Conservation (phyloP, 1,140 invertebrate genomes). For the Subanguina moxae region DNA sequence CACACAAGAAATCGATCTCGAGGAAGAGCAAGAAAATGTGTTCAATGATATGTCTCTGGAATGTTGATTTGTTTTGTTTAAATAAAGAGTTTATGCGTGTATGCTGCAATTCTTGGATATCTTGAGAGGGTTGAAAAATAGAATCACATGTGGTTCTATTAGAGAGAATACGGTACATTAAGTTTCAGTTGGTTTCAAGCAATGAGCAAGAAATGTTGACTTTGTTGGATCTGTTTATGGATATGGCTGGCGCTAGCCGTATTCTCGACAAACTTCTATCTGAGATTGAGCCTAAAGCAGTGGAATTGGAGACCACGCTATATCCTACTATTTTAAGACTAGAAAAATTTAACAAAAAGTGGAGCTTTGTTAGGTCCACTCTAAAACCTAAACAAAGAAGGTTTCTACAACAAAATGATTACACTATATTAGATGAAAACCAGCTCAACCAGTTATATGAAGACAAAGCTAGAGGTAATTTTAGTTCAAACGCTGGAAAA, state of each 20-base stretch:
- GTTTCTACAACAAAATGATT: conserved; percentile 3
- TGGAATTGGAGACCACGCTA: conserved; percentile 4
- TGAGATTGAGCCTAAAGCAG: conserved; percentile 22
- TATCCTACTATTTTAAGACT: conserved; percentile 25
- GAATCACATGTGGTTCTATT: no score
- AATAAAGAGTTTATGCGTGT: no score
- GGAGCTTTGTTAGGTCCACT: conserved; percentile 11
- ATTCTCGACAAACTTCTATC: conserved; percentile 21
- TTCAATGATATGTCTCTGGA: no score
- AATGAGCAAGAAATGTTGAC: conserved; percentile 18
- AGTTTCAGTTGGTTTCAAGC: conserved; percentile 24
- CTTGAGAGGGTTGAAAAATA: no score
- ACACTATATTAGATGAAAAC: conserved; percentile 14
- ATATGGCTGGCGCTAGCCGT: conserved; percentile 18
- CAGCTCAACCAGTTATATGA: conserved; percentile 9
- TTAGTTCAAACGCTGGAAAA: not conserved
- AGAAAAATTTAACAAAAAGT: conserved; percentile 19
- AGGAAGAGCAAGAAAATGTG: no score
- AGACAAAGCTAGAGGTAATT: conserved; percentile 8
- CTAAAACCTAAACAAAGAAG: conserved; percentile 6
- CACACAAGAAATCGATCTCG: no score
- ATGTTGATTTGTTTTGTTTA: no score
- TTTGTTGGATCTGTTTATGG: conserved; percentile 28
- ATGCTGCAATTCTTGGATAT: no score
- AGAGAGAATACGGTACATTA: no score